Evolutionary conservation across 2,113 vertebrate genomes (phyloP).

Genomic region (Oncorhynchus nerka): DNA sequence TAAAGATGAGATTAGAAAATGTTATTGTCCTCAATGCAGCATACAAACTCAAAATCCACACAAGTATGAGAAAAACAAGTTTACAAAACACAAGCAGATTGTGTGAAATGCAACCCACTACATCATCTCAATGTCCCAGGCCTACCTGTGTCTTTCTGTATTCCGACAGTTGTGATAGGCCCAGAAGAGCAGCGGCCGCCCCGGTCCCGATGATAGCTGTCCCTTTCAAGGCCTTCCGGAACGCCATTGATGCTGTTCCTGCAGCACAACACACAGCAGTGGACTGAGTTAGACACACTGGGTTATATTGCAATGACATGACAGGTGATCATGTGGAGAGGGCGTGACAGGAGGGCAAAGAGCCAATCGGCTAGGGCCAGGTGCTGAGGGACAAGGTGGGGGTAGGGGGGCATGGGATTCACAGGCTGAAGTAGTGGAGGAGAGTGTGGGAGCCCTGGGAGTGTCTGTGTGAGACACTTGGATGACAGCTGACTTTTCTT

Average conservation of each 20-base stretch:
- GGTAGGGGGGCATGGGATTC: no score
- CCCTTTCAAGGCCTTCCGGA: constrained; percentile 85
- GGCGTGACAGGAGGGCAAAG: constrained; percentile 5
- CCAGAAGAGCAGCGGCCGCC: constrained; percentile 80
- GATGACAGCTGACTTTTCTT: no score
- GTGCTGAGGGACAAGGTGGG: background rate
- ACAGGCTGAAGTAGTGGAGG: background rate
- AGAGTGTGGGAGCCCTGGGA: background rate
- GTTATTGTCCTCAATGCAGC: background rate
- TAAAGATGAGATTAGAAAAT: no score
- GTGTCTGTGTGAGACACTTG: no score
- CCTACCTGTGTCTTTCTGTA: constrained; percentile 87
- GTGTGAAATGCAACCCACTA: background rate
- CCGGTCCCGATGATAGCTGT: constrained; percentile 83
- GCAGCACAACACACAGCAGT: constrained; percentile 1
- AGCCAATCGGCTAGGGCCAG: background rate
- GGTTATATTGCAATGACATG: constrained; percentile 1
- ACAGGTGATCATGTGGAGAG: constrained; percentile 14
- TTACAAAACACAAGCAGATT: no score
- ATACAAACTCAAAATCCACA: background rate
- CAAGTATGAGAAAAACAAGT: no score
- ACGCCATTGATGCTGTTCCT: constrained; percentile 84
- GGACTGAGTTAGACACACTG: background rate
- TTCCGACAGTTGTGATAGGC: constrained; percentile 87
- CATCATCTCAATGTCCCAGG: background rate